Conservation (phyloP, 1,140 invertebrate genomes). For the Zophobas atratus region DNA sequence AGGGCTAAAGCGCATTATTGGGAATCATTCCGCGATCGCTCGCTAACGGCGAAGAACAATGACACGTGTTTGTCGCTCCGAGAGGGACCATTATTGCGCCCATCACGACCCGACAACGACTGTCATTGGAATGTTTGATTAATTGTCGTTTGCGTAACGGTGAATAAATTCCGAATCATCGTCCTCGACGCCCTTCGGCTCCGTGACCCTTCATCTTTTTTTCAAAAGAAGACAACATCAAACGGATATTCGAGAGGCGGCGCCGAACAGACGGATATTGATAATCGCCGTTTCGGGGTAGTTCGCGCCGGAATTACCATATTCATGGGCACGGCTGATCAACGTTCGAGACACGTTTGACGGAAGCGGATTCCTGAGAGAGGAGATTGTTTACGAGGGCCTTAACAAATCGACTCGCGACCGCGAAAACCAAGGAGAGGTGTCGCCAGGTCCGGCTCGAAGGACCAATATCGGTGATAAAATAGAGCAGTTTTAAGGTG, state of each 20-base stretch:
- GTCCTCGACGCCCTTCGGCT: neutral
- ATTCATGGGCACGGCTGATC: conserved; percentile 46
- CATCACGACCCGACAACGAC: conserved; percentile 12
- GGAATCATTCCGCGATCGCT: conserved; percentile 27
- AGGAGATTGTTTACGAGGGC: conserved; percentile 35
- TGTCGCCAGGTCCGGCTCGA: too few relatives aligned
- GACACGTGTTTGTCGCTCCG: conserved; percentile 5
- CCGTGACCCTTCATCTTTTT: neutral
- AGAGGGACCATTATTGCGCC: conserved; percentile 10
- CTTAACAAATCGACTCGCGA: conserved; percentile 17
- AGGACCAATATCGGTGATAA: too few relatives aligned
- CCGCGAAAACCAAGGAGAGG: too few relatives aligned
- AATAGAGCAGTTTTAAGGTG: too few relatives aligned
- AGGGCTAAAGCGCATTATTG: conserved; percentile 17
- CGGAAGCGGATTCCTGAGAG: conserved; percentile 44
- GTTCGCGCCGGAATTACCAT: conserved; percentile 37
- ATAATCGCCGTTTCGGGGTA: conserved; percentile 31
- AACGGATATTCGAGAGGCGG: conserved; percentile 13
- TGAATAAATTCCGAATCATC: neutral
- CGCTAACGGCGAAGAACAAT: conserved; percentile 8
- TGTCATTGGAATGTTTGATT: conserved; percentile 18
- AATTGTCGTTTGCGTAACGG: neutral
- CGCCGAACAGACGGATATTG: conserved; percentile 26
- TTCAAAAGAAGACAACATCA: neutral
- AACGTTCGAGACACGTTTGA: conserved; percentile 47